These are phyloP conservation scores for Chlorospingus flavigularis DNA, from an alignment of 2,797 vertebrate species.

Conservation along the genomic window DNA sequence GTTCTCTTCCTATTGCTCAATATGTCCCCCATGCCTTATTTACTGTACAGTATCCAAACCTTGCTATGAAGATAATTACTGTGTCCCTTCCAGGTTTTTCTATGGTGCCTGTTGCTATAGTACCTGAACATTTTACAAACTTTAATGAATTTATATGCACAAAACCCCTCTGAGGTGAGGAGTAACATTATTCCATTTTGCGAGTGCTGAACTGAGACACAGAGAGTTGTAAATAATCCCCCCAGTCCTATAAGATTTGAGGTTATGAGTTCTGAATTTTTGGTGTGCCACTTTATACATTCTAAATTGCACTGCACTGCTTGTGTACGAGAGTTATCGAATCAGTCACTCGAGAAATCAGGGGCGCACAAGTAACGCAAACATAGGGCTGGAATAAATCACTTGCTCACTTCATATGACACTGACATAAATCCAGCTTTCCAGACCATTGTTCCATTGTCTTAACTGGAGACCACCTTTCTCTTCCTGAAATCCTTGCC, in stretches of 20 bases:
- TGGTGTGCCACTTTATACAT: neutral
- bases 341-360: neutral
- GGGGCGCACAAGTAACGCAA: neutral
- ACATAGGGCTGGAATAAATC: neutral
- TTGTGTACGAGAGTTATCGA: neutral
- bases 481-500: neutral
- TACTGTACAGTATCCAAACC: slow-evolving; percentile 29
- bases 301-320: neutral
- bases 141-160: slow-evolving; percentile 47
- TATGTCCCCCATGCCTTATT: slow-evolving; percentile 60
- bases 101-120: slow-evolving; percentile 33
- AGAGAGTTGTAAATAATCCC: neutral
- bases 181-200: neutral
- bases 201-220: neutral
- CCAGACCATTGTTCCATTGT: neutral
- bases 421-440: slow-evolving; percentile 18
- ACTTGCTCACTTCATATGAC: neutral
- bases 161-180: neutral
- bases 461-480: neutral
- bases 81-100: slow-evolving; percentile 48
- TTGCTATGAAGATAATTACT: slow-evolving; percentile 49
- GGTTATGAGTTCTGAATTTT: neutral
- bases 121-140: slow-evolving; percentile 46
- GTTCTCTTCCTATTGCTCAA: slow-evolving; percentile 42
- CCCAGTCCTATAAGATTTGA: neutral